A percentile compares a stretch with the other conserved stretches of the same genome.
These are phyloP conservation scores for Pteria penguin DNA, from an alignment of 2,888 invertebrate genomes.

Conservation along the genomic window DNA sequence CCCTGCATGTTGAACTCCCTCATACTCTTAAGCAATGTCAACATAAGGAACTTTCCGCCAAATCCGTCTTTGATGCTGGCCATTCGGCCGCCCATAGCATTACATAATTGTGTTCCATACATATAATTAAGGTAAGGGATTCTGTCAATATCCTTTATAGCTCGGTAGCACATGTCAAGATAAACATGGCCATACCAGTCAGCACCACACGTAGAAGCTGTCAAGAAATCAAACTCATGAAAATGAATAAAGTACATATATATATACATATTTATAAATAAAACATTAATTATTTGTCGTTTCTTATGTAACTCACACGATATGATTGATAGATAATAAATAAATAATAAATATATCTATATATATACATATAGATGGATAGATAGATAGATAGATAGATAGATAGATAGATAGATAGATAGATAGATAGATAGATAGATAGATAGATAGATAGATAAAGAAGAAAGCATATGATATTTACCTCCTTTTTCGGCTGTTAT, in stretches of 20 bases:
- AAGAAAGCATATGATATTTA: conserved; percentile 30
- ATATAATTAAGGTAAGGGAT: conserved; percentile 42
- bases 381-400: too few relatives aligned
- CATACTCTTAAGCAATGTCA: conserved; percentile 16
- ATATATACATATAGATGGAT: too few relatives aligned
- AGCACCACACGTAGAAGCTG: conserved; percentile 65
- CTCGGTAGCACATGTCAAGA: conserved; percentile 62
- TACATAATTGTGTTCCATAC: conserved; percentile 52
- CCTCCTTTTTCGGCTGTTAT: conserved; percentile 61
- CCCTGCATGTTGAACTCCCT: conserved; percentile 2
- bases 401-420: too few relatives aligned
- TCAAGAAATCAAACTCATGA: too few relatives aligned
- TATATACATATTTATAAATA: too few relatives aligned
- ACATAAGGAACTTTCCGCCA: conserved; percentile 1
- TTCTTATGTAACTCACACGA: too few relatives aligned
- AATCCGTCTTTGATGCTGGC: conserved; percentile 26
- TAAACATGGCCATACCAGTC: conserved; percentile 69
- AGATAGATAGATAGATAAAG: too few relatives aligned
- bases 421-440: too few relatives aligned
- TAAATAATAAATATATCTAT: too few relatives aligned
- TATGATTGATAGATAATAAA: too few relatives aligned
- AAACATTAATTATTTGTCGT: too few relatives aligned
- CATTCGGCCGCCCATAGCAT: conserved; percentile 37
- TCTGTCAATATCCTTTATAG: conserved; percentile 44
- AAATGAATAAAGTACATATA: too few relatives aligned